Evolutionary conservation across 2,888 invertebrate species (phyloP).

Genomic region (Spisula solida): DNA sequence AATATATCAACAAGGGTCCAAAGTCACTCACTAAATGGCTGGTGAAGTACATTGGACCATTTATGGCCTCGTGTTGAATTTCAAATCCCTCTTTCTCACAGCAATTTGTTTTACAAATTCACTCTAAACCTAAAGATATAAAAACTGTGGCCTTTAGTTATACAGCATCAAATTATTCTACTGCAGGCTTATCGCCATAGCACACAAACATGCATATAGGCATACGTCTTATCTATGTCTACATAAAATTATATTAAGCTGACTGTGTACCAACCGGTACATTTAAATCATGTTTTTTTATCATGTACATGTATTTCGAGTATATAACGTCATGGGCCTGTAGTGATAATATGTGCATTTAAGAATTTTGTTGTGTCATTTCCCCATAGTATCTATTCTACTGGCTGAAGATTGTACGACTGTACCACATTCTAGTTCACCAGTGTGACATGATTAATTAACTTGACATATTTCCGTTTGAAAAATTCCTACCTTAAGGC

Average conservation of each 20-base stretch:
- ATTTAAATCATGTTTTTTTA: neutral
- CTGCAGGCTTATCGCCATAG: no score
- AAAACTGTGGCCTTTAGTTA: no score
- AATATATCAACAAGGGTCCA: no score
- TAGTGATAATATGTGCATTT: conserved; percentile 6
- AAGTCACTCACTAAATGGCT: no score
- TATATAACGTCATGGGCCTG: neutral
- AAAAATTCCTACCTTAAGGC: conserved; percentile 17
- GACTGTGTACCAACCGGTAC: no score
- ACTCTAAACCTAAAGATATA: no score
- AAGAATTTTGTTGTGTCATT: conserved; percentile 4
- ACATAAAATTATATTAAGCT: neutral
- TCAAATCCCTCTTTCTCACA: no score
- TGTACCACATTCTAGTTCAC: neutral
- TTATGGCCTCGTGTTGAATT: no score
- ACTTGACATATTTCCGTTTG: neutral
- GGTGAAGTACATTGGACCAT: no score
- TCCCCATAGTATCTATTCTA: neutral
- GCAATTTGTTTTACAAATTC: no score
- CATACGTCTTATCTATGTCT: neutral
- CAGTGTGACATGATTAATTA: conserved; percentile 12
- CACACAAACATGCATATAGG: neutral
- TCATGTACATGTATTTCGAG: neutral
- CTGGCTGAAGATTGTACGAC: neutral
- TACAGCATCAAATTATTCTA: no score